These are phyloP conservation scores for Sigmodon hispidus DNA, from an alignment of 2,113 vertebrate genomes.

Conservation along the genomic window DNA sequence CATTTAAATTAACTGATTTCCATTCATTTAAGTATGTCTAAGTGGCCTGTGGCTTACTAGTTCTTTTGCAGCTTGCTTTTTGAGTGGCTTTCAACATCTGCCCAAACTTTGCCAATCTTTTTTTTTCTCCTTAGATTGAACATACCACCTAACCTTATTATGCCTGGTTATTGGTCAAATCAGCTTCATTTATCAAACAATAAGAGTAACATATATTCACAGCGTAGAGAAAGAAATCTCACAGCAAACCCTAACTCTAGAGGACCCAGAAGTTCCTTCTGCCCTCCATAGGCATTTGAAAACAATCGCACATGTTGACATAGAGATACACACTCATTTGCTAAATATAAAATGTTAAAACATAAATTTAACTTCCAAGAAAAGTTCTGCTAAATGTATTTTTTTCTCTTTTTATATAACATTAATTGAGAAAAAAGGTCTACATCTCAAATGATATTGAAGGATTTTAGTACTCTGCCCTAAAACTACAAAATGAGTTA, in stretches of 20 bases:
- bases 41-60: too few species aligned
- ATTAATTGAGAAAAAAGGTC: not conserved
- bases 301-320: not conserved
- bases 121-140: too few species aligned
- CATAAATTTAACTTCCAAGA: not conserved
- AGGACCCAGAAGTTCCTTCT: not conserved
- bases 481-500: slow-evolving; percentile 8
- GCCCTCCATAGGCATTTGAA: not conserved
- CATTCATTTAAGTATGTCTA: too few species aligned
- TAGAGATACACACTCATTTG: not conserved
- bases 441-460: not conserved
- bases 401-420: not conserved
- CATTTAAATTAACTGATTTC: too few species aligned
- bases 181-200: too few species aligned
- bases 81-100: too few species aligned
- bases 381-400: not conserved
- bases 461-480: not conserved
- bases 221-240: too few species aligned
- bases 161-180: too few species aligned
- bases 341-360: not conserved
- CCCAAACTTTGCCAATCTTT: too few species aligned
- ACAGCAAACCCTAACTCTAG: not conserved
- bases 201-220: too few species aligned
- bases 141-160: too few species aligned
- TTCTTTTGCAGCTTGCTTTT: too few species aligned